Base-by-base conservation (phyloP, 35 echinoderm and acorn worm genomes). In the Holothuria glaberrima region DNA sequence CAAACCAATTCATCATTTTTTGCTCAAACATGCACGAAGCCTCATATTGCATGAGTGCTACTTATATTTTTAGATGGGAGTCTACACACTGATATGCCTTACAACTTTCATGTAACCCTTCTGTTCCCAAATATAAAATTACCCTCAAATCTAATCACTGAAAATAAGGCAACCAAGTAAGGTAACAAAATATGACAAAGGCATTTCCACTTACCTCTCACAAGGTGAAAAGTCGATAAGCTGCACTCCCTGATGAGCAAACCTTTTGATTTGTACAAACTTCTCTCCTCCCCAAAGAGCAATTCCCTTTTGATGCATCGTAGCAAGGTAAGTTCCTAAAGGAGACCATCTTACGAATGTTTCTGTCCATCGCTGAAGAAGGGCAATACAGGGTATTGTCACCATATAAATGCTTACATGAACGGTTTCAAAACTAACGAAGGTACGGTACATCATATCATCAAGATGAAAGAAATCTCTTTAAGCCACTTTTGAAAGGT, bases 221-320 rank as follows among this genome's bases (percentile, higher is more conserved):
- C 96, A 98, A 9, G 96, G 95, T 71, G 93, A 98, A 66, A 98
- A 92, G 60, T 98, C 96, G 84, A 98, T 98, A 21, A 98, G 96
- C 76, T 98, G 96, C 0, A 98, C 96, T 25, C 96, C 96, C 18
- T 86, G 58, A 68, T 98, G 96, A 44, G 90, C 90, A 90, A 98
- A 98, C 28, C 93, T 86, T 66, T 77, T 90, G 30, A 98, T 98
- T 52, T 98, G 96, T 86, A 94, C 85, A 80, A 98, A 98, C 45
- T 98, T 94, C 48, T 94, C 93, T 0, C 96, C 96, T 0, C 93
- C 96, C 96, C 96, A 98, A 10, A 98, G 71, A 35, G 96, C 96
- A 63, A 98, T 98, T 75, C 93, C 96, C 86, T 92, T 92, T 32
- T 94, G 90, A 93, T 98, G 95, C 46, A 94, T 94, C 12, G 95